Evolutionary conservation across 2,113 vertebrate species (phyloP).

Genomic region (Chamaea fasciata): DNA sequence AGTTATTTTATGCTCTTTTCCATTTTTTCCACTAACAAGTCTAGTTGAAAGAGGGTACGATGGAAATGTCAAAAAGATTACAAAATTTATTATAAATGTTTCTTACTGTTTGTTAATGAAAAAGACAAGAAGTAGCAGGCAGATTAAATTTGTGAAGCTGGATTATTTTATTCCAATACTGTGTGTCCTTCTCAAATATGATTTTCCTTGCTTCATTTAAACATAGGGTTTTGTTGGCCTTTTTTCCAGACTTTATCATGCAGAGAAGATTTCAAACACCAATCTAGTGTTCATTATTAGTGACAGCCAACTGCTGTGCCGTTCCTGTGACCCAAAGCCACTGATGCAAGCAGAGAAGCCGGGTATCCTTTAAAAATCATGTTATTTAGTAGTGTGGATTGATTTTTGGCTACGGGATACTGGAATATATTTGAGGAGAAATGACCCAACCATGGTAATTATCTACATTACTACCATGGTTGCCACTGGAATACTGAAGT

Average conservation of each 20-base stretch:
- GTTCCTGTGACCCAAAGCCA: constrained; percentile 87
- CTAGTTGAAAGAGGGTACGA: not conserved
- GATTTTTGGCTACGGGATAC: not conserved
- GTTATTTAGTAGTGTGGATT: constrained; percentile 11
- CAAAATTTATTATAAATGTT: not conserved
- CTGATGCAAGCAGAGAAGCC: constrained; percentile 94
- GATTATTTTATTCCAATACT: not conserved
- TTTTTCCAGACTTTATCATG: constrained; percentile 79
- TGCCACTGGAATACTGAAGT: not conserved
- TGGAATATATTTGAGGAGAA: not conserved
- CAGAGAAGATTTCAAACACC: constrained; percentile 93
- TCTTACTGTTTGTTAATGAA: not conserved
- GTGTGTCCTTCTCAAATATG: not conserved
- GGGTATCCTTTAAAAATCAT: constrained; percentile 85
- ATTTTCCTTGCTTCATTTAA: not conserved
- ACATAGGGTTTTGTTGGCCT: not conserved
- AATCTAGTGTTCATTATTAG: constrained; percentile 96
- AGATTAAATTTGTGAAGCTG: not conserved
- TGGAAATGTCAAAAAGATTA: not conserved
- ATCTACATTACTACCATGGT: not conserved
- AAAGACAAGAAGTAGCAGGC: not conserved
- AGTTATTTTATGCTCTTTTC: not conserved
- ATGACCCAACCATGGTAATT: not conserved
- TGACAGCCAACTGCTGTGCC: constrained; percentile 89
- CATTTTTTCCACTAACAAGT: not conserved